Evolutionary conservation across 2,113 vertebrate species (phyloP).

Genomic region (Zootoca vivipara): DNA sequence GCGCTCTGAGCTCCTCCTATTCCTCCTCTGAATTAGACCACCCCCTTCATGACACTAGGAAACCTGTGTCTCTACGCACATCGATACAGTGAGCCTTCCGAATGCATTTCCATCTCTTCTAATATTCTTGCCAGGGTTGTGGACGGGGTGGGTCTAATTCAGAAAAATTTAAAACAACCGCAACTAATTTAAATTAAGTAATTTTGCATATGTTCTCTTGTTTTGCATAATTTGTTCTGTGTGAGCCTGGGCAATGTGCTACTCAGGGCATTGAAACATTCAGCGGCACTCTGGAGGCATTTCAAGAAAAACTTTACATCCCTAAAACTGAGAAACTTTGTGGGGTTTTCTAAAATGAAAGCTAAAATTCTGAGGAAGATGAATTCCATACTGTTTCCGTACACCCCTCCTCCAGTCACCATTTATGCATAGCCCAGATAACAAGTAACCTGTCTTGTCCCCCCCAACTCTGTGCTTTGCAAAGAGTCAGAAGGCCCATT

Average conservation of each 20-base stretch:
- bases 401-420: not conserved
- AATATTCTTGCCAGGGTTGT: not conserved
- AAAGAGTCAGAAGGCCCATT: too few species aligned
- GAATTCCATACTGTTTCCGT: not conserved
- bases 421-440: not conserved
- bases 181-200: not conserved
- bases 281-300: too few species aligned
- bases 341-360: too few species aligned
- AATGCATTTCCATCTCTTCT: not conserved
- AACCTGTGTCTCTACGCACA: too few species aligned
- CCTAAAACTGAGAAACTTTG: not conserved
- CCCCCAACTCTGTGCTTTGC: not conserved
- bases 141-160: not conserved
- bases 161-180: not conserved
- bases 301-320: not conserved
- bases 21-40: too few species aligned
- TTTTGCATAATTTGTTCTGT: not conserved
- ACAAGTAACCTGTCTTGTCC: not conserved
- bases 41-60: too few species aligned
- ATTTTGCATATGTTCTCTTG: not conserved
- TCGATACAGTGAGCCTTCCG: not conserved
- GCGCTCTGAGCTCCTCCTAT: too few species aligned
- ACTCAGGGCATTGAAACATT: too few species aligned
- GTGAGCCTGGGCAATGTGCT: too few species aligned
- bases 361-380: not conserved